These are phyloP conservation scores for Oeneis ivallda DNA, from an alignment of 2,888 invertebrate genomes.

Conservation along the genomic window DNA sequence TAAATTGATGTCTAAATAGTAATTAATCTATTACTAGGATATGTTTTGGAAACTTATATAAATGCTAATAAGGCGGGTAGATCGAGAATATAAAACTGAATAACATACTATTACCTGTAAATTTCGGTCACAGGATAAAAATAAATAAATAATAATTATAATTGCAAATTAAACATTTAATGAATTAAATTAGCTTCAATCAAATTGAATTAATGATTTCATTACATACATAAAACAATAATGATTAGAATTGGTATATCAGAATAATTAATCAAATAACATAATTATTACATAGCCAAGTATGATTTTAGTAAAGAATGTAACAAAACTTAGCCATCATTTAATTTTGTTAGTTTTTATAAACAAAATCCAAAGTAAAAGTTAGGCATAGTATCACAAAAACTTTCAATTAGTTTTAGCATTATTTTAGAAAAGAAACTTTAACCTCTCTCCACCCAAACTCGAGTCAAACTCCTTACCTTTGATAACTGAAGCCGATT, in stretches of 20 bases:
- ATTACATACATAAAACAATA: neutral
- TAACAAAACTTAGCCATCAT: neutral
- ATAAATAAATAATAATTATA: neutral
- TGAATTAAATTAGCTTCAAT: neutral
- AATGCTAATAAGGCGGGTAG: neutral
- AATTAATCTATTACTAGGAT: neutral
- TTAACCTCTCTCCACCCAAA: constrained; percentile 62
- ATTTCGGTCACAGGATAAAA: neutral
- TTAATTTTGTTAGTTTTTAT: neutral
- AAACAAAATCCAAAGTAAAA: neutral
- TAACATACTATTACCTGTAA: neutral
- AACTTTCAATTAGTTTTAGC: neutral
- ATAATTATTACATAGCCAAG: neutral
- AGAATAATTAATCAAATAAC: neutral
- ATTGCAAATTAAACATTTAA: neutral
- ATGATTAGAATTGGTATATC: too few relatives aligned
- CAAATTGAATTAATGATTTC: neutral
- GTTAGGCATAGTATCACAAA: neutral
- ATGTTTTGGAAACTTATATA: neutral
- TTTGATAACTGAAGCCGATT: constrained; percentile 58
- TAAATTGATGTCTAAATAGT: neutral
- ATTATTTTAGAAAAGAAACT: constrained; percentile 54
- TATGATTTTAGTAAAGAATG: neutral
- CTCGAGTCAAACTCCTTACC: constrained; percentile 57
- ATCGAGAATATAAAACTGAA: neutral